A percentile compares a stretch with the other conserved stretches of the same genome.
Evolutionary conservation across 2,888 invertebrate genomes (phyloP).

Genomic region (Cryptops parisi): DNA sequence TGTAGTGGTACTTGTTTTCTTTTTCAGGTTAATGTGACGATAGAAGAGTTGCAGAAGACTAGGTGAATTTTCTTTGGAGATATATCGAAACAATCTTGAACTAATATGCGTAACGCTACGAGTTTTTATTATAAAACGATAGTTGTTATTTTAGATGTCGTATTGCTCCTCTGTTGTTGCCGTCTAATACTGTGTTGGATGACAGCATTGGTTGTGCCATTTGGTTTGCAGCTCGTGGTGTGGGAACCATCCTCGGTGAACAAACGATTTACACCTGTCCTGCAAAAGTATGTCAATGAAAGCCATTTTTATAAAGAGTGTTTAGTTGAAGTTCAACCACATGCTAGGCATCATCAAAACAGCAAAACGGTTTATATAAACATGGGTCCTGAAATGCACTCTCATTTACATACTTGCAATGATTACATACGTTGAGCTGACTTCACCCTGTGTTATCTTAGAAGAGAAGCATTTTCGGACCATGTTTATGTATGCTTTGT

Average conservation of each 20-base stretch:
- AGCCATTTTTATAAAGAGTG: background rate
- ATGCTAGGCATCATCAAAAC: too few species aligned
- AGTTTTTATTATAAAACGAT: too few species aligned
- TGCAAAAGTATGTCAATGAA: slow-evolving; percentile 1
- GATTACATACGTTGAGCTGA: too few species aligned
- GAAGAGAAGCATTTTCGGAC: too few species aligned
- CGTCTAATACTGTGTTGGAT: slow-evolving; percentile 75
- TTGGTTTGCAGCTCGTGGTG: slow-evolving; percentile 85
- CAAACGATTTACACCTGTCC: slow-evolving; percentile 28
- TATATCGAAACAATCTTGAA: too few species aligned
- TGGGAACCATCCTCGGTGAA: slow-evolving; percentile 32
- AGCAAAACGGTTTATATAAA: too few species aligned
- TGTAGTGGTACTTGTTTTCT: background rate
- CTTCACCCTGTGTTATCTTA: too few species aligned
- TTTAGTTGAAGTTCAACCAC: slow-evolving; percentile 11
- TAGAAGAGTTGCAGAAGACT: background rate
- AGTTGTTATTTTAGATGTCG: too few species aligned
- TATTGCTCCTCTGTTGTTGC: slow-evolving; percentile 50
- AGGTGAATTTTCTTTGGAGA: too few species aligned
- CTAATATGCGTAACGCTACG: background rate
- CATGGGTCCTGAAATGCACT: too few species aligned
- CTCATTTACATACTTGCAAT: too few species aligned
- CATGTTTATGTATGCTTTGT: too few species aligned
- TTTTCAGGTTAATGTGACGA: background rate
- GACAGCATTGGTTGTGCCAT: slow-evolving; percentile 85